Evolutionary conservation across 2,797 vertebrate genomes (phyloP).

Genomic region (Muscicapa comitata): DNA sequence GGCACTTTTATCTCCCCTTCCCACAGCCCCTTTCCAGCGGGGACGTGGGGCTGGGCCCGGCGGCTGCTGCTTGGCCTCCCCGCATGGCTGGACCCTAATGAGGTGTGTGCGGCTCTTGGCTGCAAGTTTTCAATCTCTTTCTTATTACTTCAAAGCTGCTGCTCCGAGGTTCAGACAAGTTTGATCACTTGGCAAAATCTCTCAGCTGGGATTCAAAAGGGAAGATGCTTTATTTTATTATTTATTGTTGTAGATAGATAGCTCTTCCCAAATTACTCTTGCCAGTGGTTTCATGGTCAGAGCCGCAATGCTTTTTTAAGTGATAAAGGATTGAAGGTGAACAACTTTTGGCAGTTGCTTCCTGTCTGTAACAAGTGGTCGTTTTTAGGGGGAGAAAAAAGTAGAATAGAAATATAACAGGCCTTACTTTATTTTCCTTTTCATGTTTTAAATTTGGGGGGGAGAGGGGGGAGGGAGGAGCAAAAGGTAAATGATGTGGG

Average conservation of each 20-base stretch:
- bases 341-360: conserved; percentile 32
- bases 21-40: conserved; percentile 49
- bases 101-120: conserved; percentile 62
- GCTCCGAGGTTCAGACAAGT: conserved; percentile 4
- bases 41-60: conserved; percentile 42
- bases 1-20: conserved; percentile 74
- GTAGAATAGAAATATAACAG: not conserved
- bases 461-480: rapidly evolving
- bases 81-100: conserved; percentile 68
- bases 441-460: not conserved
- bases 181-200: conserved; percentile 53
- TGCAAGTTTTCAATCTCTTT: conserved; percentile 58
- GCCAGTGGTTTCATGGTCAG: not conserved
- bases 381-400: not conserved
- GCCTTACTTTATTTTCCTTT: conserved; percentile 4
- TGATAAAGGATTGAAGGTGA: conserved; percentile 31
- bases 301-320: not conserved
- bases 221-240: conserved; percentile 29
- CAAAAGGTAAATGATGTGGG: not conserved
- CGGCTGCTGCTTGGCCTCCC: conserved; percentile 57
- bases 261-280: not conserved
- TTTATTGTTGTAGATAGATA: not conserved
- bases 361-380: not conserved
- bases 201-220: conserved; percentile 41
- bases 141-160: conserved; percentile 62